These are phyloP conservation scores for Rhyzopertha dominica DNA, from an alignment of 1,140 invertebrate genomes.

Conservation along the genomic window DNA sequence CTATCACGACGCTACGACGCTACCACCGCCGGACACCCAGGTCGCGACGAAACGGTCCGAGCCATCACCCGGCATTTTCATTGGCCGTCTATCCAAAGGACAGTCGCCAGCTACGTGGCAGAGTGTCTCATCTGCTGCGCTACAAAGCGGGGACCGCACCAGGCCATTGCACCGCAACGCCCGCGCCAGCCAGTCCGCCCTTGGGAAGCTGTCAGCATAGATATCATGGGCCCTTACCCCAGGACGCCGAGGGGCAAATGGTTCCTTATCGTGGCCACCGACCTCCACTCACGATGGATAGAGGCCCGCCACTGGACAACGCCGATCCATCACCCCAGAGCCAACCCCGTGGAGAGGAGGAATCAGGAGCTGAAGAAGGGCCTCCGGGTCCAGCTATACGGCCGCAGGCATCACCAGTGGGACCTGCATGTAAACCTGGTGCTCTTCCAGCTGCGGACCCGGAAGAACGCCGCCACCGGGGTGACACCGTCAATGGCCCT, in stretches of 20 bases:
- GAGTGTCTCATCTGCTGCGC: constrained; percentile 3
- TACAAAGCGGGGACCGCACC: not conserved
- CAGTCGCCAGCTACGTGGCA: constrained; percentile 1
- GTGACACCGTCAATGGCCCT: constrained; percentile 1
- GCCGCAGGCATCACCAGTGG: too few species aligned
- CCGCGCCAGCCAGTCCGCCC: constrained; percentile 1
- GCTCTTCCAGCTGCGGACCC: constrained; percentile 4
- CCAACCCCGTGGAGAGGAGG: constrained; percentile 9
- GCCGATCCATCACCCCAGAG: not conserved
- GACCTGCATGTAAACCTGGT: not conserved
- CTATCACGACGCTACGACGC: constrained; percentile 2
- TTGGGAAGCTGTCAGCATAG: constrained; percentile 10
- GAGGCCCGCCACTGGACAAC: constrained; percentile 5
- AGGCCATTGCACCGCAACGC: not conserved
- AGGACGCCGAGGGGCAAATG: constrained; percentile 1
- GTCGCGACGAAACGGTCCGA: too few species aligned
- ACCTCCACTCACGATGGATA: constrained; percentile 7
- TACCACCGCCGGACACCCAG: not conserved
- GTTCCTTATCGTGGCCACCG: constrained; percentile 9
- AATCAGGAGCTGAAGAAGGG: constrained; percentile 14
- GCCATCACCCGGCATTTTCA: not conserved
- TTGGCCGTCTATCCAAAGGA: not conserved
- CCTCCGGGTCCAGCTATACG: not conserved
- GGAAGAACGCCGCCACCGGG: constrained; percentile 10
- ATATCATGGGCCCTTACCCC: constrained; percentile 8